Evolutionary conservation across 37 sponge, comb jelly and placozoan species (phyloP), one percentile per base, ranked within the genome.

Genomic region (Amphimedon queenslandica): DNA sequence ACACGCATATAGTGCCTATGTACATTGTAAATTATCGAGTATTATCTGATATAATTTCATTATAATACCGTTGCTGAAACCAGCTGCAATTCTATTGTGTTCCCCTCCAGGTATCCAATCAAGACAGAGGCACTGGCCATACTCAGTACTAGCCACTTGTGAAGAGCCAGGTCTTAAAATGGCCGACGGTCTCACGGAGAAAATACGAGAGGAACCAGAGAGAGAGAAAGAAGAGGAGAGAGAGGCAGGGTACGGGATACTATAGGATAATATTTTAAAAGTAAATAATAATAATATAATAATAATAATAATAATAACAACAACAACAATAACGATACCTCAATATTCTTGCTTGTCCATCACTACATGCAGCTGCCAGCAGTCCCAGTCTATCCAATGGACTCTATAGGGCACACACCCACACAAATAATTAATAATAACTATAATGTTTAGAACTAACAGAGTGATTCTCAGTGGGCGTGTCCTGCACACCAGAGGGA

Each of bases 1-100:
- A n/a, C n/a, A n/a, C n/a, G n/a, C n/a, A n/a, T n/a, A n/a, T n/a
- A n/a, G n/a, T n/a, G n/a, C n/a, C n/a, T n/a, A n/a, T n/a, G n/a
- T n/a, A n/a, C n/a, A n/a, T n/a, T n/a, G n/a, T n/a, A n/a, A n/a
- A n/a, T n/a, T n/a, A n/a, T n/a, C n/a, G n/a, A n/a, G n/a, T n/a
- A n/a, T n/a, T n/a, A n/a, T n/a, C n/a, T n/a, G n/a, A n/a, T n/a
- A n/a, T n/a, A n/a, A n/a, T n/a, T n/a, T n/a, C n/a, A n/a, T n/a
- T n/a, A n/a, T n/a, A n/a, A n/a, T n/a, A 90, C 90, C 90, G 51
- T 79, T 80, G 23, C 81, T 76, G 57, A 66, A 90, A 30, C 90
- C 78, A 37, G 86, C 86, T 36, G 75, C 80, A 20, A 90, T 80
- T 57, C 37, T 77, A 18, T 55, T 66, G 69, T 75, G 69, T 21